Base-by-base conservation (phyloP, 2,888 invertebrate species). In the Mantis religiosa region DNA sequence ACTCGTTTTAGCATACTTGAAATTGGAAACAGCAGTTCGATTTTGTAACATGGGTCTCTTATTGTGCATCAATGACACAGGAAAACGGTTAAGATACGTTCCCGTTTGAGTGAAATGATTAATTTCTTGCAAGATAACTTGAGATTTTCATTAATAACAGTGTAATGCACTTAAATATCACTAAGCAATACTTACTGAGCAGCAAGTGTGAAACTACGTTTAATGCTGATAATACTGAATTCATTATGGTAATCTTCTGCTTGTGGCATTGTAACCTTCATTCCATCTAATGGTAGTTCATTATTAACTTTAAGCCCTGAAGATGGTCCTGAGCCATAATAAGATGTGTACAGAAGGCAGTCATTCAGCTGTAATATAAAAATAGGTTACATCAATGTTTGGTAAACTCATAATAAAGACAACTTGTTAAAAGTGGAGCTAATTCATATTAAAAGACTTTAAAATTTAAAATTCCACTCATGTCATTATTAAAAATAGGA, bases 161-260 rank as follows among this genome's bases (percentile, higher is more conserved):
- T 30, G 3, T 12, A 82, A 82, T 41, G 83, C 25, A 71, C 7
- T 82, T 71, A 34, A 34, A 34, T 54, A 54, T 54, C 1, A 47
- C 54, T 34, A 87, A 85, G 28, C 83, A 4, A 15, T 81, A 87
- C 92, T 91, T 91, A 94, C 94, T 93, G 93, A 25, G 95, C 94
- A 89, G 94, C 93, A 14, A 95, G 92, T 82, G 94, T 94, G 91
- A 95, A 95, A 88, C 95, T 95, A 41, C 94, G 92, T 84, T 94
- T 93, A 15, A 93, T 93, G 89, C 94, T 94, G 89, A 95, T 94
- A 89, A 95, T 93, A 91, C 93, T 94, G 91, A 95, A 95, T 91
- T 95, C 95, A 91, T 94, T 94, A 90, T 93, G 92, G 91, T 93
- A 94, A 90, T 94, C 94, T 91, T 94, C 94, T 14, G 92, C 91